These are phyloP conservation scores for Antheraea yamamai DNA, from an alignment of 2,888 invertebrate species.

Conservation along the genomic window DNA sequence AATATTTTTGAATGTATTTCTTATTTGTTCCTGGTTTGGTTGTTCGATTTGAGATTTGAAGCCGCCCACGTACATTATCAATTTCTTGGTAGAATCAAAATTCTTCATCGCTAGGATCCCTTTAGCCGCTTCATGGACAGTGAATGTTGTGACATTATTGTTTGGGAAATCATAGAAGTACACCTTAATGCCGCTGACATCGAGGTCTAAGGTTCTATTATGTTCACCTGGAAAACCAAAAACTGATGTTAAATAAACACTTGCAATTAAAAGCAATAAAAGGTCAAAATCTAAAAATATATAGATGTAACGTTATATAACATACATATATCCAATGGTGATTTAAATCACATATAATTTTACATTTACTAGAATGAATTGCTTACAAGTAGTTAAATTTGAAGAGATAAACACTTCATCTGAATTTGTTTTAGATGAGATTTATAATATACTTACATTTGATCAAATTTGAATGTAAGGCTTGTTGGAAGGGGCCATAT, in stretches of 20 bases:
- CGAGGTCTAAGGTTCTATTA: conserved; percentile 52
- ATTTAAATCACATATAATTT: background rate
- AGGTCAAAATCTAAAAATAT: too few species aligned
- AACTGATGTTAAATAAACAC: too few species aligned
- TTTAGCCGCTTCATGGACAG: conserved; percentile 55
- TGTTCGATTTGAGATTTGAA: conserved; percentile 42
- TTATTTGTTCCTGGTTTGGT: conserved; percentile 30
- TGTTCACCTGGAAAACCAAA: conserved; percentile 51
- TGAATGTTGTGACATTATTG: conserved; percentile 45
- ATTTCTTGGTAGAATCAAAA: conserved; percentile 36
- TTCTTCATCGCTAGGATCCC: conserved; percentile 42
- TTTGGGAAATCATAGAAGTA: conserved; percentile 65
- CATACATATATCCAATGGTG: background rate
- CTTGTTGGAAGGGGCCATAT: conserved; percentile 66
- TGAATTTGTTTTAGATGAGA: background rate
- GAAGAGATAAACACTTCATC: too few species aligned
- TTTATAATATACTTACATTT: conserved; percentile 58
- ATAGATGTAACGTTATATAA: too few species aligned
- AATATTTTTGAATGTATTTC: conserved; percentile 58
- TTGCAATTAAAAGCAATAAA: too few species aligned
- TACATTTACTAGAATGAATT: background rate
- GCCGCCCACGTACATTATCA: conserved; percentile 67
- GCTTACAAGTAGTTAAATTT: background rate
- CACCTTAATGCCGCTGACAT: conserved; percentile 59
- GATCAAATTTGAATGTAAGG: conserved; percentile 56